These are phyloP conservation scores for Triplophysa tibetana DNA, from an alignment of 2,113 vertebrate species.

Conservation along the genomic window DNA sequence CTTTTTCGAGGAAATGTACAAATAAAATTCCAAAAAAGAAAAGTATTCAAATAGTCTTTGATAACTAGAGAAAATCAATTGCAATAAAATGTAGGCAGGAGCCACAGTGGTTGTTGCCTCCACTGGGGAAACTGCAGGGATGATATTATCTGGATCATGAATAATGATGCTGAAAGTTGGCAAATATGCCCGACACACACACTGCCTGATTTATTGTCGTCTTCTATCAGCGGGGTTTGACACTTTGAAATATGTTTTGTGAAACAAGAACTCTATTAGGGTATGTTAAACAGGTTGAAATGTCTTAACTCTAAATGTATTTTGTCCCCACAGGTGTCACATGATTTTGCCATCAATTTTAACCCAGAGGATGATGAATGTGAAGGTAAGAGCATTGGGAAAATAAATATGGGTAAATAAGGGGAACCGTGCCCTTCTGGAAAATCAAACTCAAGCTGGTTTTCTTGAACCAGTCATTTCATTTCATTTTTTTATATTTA, in stretches of 20 bases:
- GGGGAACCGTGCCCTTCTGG: background rate
- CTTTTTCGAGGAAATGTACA: background rate
- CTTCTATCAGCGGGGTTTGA: conserved; percentile 37
- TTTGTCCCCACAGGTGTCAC: conserved; percentile 83
- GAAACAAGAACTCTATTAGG: background rate
- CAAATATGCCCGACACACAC: conserved; percentile 7
- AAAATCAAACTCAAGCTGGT: background rate
- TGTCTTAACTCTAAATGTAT: background rate
- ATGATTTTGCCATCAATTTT: conserved; percentile 96
- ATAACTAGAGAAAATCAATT: conserved; percentile 3
- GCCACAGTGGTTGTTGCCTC: background rate
- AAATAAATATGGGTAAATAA: background rate
- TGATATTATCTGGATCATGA: conserved; percentile 10
- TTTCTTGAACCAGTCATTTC: too few species aligned
- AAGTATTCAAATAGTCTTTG: background rate
- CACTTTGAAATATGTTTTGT: conserved; percentile 52
- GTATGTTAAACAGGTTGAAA: conserved; percentile 3
- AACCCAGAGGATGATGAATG: conserved; percentile 92
- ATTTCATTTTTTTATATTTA: too few species aligned
- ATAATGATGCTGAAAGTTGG: conserved; percentile 30
- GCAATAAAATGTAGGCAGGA: background rate
- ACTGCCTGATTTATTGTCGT: conserved; percentile 34
- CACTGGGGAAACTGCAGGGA: background rate
- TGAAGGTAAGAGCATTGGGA: conserved; percentile 80
- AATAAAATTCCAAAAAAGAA: background rate